A percentile compares a stretch with the other conserved stretches of the same genome.
These are phyloP conservation scores for Enteromius argenteus DNA, from an alignment of 2,797 vertebrate genomes.

Conservation along the genomic window DNA sequence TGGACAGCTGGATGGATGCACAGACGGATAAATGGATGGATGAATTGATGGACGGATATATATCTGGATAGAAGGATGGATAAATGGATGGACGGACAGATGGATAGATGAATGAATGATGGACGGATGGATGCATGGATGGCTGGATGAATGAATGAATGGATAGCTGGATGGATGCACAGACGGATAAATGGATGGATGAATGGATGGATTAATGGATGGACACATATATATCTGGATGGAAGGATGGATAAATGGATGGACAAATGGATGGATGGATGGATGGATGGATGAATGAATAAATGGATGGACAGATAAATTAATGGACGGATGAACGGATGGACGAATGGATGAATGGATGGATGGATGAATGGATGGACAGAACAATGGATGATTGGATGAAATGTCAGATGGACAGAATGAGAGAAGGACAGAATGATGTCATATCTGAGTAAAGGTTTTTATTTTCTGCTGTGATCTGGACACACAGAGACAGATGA, in stretches of 20 bases:
- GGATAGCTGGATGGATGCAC: background rate
- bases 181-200: too few relatives aligned
- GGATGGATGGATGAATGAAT: too few relatives aligned
- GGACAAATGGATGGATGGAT: too few relatives aligned
- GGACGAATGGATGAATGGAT: too few relatives aligned
- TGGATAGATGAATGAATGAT: background rate
- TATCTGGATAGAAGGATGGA: rapidly evolving
- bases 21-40: background rate
- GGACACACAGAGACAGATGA: too few relatives aligned
- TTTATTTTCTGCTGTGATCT: too few relatives aligned
- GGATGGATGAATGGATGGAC: too few relatives aligned
- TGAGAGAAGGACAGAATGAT: background rate
- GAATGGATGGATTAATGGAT: too few relatives aligned
- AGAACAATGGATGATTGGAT: background rate
- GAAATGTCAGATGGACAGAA: background rate
- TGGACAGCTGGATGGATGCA: background rate
- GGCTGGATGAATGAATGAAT: background rate
- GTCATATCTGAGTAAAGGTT: background rate
- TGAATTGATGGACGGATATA: background rate
- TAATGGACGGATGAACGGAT: too few relatives aligned
- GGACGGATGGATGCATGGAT: background rate
- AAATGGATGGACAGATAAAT: too few relatives aligned
- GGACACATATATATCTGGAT: too few relatives aligned
- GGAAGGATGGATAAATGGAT: too few relatives aligned
- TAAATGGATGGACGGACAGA: rapidly evolving